Evolutionary conservation across 64 coral and sea anemone genomes (phyloP), one percentile per base, ranked within the genome.

Genomic region (Actinia tenebrosa): DNA sequence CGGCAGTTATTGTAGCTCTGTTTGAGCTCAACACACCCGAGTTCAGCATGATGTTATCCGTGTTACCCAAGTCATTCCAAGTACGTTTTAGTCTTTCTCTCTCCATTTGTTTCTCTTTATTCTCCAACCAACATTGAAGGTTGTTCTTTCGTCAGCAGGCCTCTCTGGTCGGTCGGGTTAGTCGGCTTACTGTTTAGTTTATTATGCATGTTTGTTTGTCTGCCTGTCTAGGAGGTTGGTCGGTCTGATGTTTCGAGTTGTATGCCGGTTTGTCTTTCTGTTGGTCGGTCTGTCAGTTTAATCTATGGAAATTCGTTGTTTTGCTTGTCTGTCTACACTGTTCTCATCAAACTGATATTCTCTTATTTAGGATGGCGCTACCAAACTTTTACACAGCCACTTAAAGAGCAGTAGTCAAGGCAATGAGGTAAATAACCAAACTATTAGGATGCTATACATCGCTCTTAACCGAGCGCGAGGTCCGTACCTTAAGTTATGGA

Each of bases 21-120:
- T 99, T 99, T 87, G 97, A 99, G 61, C 88, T 99, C 23, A 99
- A 99, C 23, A 99, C 97, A 25, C 97, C 97, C 15, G 93, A 95
- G 77, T 99, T 99, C 80, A 99, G 93, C 47, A 95, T 95, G 88
- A 99, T 99, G 97, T 84, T 99, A 10, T 90, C 97, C 53, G 90
- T 92, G 83, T 44, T 99, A 5, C 97, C 97, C 5, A 99, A 99
- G 60, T 99, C 97, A 13, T 99, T 99, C 89, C 97, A 99, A 88
- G 97, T 99, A 87, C 82, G 54, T 50, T 5, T 50, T 50, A 50
- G 47, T 4, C 44, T 62, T 7, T 79, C 10, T 14, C 77, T 14
- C 77, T 16, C 9, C 18, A 60, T 37, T 26, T 56, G 10, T 42
- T 77, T 37, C 30, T 37, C 30, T 1, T 37, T 37, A 37, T 37